These are phyloP conservation scores for Pseudomyrmex concolor DNA, from an alignment of 1,140 invertebrate genomes.

Conservation along the genomic window DNA sequence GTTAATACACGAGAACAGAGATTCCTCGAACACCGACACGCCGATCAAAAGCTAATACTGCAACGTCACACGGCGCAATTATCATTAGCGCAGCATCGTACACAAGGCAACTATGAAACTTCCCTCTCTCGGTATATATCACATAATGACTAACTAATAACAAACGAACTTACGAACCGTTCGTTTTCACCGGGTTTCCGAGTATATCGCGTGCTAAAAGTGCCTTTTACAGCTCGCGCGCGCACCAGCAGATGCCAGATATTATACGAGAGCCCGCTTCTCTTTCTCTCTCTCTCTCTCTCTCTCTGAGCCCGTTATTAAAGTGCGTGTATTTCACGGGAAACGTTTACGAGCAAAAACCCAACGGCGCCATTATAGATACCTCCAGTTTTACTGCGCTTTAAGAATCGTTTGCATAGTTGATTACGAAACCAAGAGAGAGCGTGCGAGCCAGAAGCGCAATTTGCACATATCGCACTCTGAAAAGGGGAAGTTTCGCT, in stretches of 20 bases:
- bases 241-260: conserved; percentile 35
- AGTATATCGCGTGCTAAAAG: neutral
- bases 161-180: neutral
- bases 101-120: conserved; percentile 1
- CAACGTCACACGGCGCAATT: conserved; percentile 60
- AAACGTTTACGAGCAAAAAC: conserved; percentile 79
- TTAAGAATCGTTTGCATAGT: conserved; percentile 77
- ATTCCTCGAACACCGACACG: neutral
- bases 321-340: conserved; percentile 69
- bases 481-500: neutral
- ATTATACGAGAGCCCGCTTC: conserved; percentile 12
- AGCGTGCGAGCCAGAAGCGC: conserved; percentile 1
- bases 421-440: conserved; percentile 71
- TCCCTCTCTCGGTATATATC: neutral
- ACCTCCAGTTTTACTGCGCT: conserved; percentile 69
- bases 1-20: no score
- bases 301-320: conserved; percentile 61
- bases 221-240: neutral
- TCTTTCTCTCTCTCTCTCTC: neutral
- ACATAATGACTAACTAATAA: conserved; percentile 28
- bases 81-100: conserved; percentile 62
- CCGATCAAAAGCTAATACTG: conserved; percentile 25
- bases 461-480: neutral
- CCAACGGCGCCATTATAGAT: conserved; percentile 62
- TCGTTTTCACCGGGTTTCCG: neutral